A percentile compares a stretch with the other conserved stretches of the same genome.
Conservation (phyloP, 2,888 invertebrate species). For the Gandaritis pyraliata region DNA sequence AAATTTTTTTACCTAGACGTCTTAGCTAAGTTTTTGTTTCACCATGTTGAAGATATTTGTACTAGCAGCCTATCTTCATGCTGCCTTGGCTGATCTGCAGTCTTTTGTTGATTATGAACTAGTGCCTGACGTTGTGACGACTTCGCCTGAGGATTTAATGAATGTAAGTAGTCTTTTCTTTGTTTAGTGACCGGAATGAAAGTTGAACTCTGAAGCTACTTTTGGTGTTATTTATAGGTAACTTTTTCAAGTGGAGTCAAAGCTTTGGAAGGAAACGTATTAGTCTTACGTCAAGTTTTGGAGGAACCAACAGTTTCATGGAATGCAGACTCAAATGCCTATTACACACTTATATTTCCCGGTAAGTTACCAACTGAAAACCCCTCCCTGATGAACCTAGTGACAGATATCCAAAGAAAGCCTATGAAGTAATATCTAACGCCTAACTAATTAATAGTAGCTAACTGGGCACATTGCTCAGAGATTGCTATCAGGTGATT, state of each 20-base stretch:
- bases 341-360: background rate
- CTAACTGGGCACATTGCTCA: no score
- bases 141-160: background rate
- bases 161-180: background rate
- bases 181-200: no score
- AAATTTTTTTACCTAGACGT: background rate
- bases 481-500: no score
- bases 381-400: no score
- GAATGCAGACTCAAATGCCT: background rate
- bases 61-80: background rate
- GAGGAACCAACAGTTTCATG: background rate
- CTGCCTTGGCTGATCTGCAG: background rate
- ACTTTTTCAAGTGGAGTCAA: background rate
- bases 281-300: background rate
- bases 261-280: background rate
- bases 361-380: background rate
- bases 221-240: background rate
- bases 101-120: background rate
- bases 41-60: conserved; percentile 2
- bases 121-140: background rate
- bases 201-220: no score
- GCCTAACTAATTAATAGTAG: no score
- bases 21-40: background rate
- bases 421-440: no score
- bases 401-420: no score